Percentiles rank a stretch among this genome's conserved stretches.
Conservation (phyloP, 2,888 invertebrate species). For the Ferrisia virgata region DNA sequence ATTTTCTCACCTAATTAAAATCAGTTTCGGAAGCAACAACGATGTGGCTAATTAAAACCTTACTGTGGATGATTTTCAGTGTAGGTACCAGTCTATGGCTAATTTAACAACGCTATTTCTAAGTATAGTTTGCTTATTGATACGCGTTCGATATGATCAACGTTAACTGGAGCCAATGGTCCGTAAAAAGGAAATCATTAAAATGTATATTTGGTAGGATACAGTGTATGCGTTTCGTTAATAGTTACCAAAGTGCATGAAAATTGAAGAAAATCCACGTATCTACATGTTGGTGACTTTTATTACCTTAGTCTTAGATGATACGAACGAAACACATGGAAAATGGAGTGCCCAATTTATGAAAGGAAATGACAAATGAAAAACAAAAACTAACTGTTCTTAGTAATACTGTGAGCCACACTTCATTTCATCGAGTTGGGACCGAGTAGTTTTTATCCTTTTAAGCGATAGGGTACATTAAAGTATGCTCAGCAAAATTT, state of each 20-base stretch:
- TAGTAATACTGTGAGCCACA: too few relatives aligned
- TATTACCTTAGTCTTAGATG: background rate
- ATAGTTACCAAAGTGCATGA: background rate
- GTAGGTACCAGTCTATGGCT: background rate
- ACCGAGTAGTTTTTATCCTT: too few relatives aligned
- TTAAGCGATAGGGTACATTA: too few relatives aligned
- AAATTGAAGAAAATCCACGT: background rate
- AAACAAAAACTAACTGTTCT: too few relatives aligned
- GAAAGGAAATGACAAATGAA: background rate
- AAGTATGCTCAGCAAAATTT: too few relatives aligned
- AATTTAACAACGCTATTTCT: background rate
- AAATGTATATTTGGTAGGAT: background rate
- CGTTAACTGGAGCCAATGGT: slow-evolving; percentile 15
- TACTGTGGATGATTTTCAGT: background rate
- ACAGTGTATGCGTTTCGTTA: background rate
- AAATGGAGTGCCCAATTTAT: too few relatives aligned
- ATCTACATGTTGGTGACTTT: background rate
- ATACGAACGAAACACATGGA: background rate
- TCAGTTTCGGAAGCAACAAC: background rate
- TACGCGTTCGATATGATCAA: slow-evolving; percentile 5
- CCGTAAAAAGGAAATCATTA: slow-evolving; percentile 30
- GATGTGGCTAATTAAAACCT: slow-evolving; percentile 12
- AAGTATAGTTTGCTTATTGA: slow-evolving; percentile 6
- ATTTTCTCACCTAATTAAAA: slow-evolving; percentile 28
- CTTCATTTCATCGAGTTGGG: too few relatives aligned